Base-by-base conservation (phyloP, 1,140 invertebrate species). In the Armadillidium nasatum region DNA sequence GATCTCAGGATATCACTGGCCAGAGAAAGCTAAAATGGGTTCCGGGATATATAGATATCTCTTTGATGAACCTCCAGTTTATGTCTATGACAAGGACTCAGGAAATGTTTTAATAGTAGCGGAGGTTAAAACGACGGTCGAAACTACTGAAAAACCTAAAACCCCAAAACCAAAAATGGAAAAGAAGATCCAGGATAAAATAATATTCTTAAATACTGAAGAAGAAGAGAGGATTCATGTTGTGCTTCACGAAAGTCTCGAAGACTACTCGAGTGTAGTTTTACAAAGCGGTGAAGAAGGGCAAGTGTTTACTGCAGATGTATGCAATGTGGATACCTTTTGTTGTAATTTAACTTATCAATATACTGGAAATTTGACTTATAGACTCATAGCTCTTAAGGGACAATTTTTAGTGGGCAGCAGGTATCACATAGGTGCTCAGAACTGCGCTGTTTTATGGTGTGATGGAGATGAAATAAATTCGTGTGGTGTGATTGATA, bases 41-140 rank as follows among this genome's bases (percentile, higher is more conserved):
- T 88, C 87, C 79, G 89, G 89, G 4, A 88, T 90, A 66, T 90
- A 85, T 79, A 76, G 75, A 85, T 87, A 0, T 85, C 86, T 0
- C 83, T 84, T 78, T 82, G 83, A 13, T 86, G 87, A 13, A 83
- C 85, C 0, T 66, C 88, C 33, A 83, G 4, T 84, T 85, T 73
- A 78, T 69, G 15, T 72, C 10, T 76, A 72, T 46, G 72, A 80
- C 44, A 19, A 54, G 0, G 74, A 80, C 4, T 80, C 79, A 2
- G 79, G 79, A 9, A 74, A 74, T 50, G 44, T 21, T 23, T 15
- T 80, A 22, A 23, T 80, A 15, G 46, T 80, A 44, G 50, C 75
- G 10, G 72, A 76, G 46, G 79, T 80, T 21, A 73, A 73, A n/a
- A 74, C 77, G 11, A 60, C 19, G 11, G 7, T 33, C 33, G 33